Percentiles rank a stretch among this genome's conserved stretches.
Evolutionary conservation across 2,797 vertebrate species (phyloP).

Genomic region (Austrolebias charrua): DNA sequence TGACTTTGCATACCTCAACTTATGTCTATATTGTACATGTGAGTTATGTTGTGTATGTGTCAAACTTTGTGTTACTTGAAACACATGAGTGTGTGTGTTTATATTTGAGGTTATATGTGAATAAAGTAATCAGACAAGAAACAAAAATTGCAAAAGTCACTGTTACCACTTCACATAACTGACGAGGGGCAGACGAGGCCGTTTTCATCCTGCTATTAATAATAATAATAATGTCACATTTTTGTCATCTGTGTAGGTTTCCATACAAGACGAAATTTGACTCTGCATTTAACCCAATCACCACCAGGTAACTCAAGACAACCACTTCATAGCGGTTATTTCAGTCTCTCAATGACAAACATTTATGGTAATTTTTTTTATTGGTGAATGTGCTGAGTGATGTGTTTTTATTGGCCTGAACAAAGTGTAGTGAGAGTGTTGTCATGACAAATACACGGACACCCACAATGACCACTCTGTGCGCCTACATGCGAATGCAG

Average conservation of each 20-base stretch:
- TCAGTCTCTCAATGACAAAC: constrained; percentile 27
- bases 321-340: constrained; percentile 23
- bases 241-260: too few species aligned
- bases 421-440: constrained; percentile 17
- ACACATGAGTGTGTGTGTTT: not conserved
- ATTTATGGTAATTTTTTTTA: not conserved
- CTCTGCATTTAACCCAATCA: too few species aligned
- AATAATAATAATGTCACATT: too few species aligned
- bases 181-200: constrained; percentile 32
- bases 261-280: too few species aligned
- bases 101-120: too few species aligned
- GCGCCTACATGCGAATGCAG: constrained; percentile 24
- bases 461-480: constrained; percentile 8
- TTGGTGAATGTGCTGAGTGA: constrained; percentile 28
- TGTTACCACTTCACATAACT: constrained; percentile 14
- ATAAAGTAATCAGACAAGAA: constrained; percentile 26
- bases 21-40: not conserved
- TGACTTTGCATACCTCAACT: too few species aligned
- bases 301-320: constrained; percentile 17
- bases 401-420: constrained; percentile 32
- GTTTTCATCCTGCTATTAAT: not conserved
- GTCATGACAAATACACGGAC: constrained; percentile 32
- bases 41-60: not conserved
- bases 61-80: not conserved
- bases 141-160: constrained; percentile 15